phyloP scores from a whole-genome alignment of 2,113 vertebrate species.

The human region GRCh38 chr13:65808001-65808500 shows the following conservation, averaged over 20 bases:
- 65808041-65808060: conserved; percentile 17
- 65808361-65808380: conserved; percentile 82
- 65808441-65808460: conserved; percentile 50
- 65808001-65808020: not conserved
- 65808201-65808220: conserved; percentile 71
- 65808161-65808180: conserved; percentile 38
- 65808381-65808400: conserved; percentile 80
- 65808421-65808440: conserved; percentile 73
- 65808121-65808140: not conserved
- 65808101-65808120: conserved; percentile 33
- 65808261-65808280: conserved; percentile 85
- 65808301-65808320: conserved; percentile 83
- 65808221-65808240: conserved; percentile 72
- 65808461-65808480: not conserved
- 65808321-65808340: conserved; percentile 82
- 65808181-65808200: conserved; percentile 47
- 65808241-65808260: conserved; percentile 83
- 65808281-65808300: conserved; percentile 85
- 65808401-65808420: conserved; percentile 73
- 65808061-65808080: conserved; percentile 33
- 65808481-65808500: not conserved
- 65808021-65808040: not conserved
- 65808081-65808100: not conserved
- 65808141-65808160: conserved; percentile 25
- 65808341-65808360: conserved; percentile 85